Base-by-base conservation (phyloP, 1,140 invertebrate genomes). In the Leptonema lineaticorne region DNA sequence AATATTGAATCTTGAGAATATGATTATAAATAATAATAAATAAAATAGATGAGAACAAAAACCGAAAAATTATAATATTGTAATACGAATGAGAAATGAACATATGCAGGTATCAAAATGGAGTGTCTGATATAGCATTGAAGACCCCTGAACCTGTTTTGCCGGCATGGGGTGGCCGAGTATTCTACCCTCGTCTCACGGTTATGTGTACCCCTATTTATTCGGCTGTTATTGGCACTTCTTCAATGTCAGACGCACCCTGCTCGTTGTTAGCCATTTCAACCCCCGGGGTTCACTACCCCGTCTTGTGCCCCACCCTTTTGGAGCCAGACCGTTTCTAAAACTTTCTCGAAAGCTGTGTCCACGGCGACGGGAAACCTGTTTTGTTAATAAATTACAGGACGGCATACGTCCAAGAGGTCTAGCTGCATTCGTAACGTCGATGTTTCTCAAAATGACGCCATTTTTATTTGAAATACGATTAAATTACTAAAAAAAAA, bases 181-280 rank as follows among this genome's bases (percentile, higher is more conserved):
- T 82, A 81, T 82, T 82, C 81, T 72, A 78, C 78, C 80, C 80
- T 81, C 80, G 80, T 82, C 76, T 75, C 73, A 74, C 75, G 75
- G 77, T 81, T 73, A 74, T 72, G 69, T 59, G 71, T 50, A 78
- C 78, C 80, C 78, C 79, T 80, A 81, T 81, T 83, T 83, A 83
- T 83, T 81, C 81, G 79, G 77, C 78, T 77, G 78, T 83, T 83
- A 83, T 83, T 82, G 80, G 79, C 80, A 81, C 80, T 83, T 82
- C 81, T 82, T 83, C 81, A 83, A 81, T 82, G 81, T 83, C 81
- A 82, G 78, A 74, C 79, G 80, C 81, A 83, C 81, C 81, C 80
- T 82, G 81, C 74, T 76, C 73, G 70, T 73, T 75, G 78, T 78
- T 78, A 76, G 76, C 76, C 69, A 64, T 65, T 57, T 58, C 45